phyloP scores from a whole-genome alignment of 2,888 invertebrate genomes.

The Helleia helle region DNA sequence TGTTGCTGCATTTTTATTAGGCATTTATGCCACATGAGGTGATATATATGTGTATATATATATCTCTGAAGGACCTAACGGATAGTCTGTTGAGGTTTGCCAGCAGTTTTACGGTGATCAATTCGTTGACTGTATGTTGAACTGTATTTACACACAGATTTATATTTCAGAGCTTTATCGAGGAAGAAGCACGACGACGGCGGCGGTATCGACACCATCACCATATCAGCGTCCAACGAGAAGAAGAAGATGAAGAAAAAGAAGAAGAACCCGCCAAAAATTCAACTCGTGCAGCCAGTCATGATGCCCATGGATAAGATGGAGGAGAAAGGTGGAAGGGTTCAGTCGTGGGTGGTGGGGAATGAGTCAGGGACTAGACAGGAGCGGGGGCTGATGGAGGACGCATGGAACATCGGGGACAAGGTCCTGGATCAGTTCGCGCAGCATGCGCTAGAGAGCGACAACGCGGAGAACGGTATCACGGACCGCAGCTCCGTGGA shows the following conservation, averaged over 20 bases:
- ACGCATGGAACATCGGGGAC: conserved; percentile 45
- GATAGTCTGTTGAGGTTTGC: too few relatives aligned
- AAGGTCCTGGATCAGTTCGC: conserved; percentile 48
- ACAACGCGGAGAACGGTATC: conserved; percentile 47
- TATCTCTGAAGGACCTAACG: too few relatives aligned
- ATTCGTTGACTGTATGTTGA: too few relatives aligned
- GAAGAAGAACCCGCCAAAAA: conserved; percentile 52
- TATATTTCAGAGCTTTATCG: conserved; percentile 36
- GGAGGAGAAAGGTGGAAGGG: conserved; percentile 51
- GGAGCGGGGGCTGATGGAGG: conserved; percentile 37
- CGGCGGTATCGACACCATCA: conserved; percentile 54
- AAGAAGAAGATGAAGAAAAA: conserved; percentile 55
- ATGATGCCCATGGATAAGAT: conserved; percentile 36
- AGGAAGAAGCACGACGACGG: conserved; percentile 41
- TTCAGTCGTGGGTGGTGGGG: conserved; percentile 55
- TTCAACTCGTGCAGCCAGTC: conserved; percentile 51
- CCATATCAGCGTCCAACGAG: conserved; percentile 42
- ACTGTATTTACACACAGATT: background rate
- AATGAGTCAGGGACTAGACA: conserved; percentile 19
- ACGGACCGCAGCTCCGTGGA: conserved; percentile 46
- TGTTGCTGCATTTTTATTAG: too few relatives aligned
- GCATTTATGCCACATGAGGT: too few relatives aligned
- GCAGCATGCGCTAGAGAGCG: conserved; percentile 48
- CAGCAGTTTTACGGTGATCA: too few relatives aligned
- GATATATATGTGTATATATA: too few relatives aligned